These are phyloP conservation scores for Pollenia griseotomentosa DNA, from an alignment of 2,888 invertebrate genomes.

Conservation along the genomic window DNA sequence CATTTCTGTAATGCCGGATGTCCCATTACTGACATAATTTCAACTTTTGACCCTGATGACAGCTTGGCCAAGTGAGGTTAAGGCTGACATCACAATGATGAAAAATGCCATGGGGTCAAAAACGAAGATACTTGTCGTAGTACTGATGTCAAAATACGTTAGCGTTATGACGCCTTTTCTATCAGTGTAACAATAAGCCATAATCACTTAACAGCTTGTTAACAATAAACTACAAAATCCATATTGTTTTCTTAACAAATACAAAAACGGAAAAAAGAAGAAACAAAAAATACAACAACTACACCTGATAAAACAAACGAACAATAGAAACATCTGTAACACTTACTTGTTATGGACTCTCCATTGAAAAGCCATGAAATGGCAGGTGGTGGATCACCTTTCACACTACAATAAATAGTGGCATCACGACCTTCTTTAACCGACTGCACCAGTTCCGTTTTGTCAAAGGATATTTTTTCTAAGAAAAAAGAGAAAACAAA, in stretches of 20 bases:
- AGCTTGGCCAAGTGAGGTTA: no score
- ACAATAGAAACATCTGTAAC: slow-evolving; percentile 37
- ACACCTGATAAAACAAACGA: slow-evolving; percentile 1
- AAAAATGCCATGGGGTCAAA: no score
- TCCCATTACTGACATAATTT: no score
- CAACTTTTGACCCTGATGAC: no score
- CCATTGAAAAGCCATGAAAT: slow-evolving; percentile 85
- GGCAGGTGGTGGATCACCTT: slow-evolving; percentile 84
- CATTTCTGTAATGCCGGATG: no score
- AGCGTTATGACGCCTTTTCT: no score
- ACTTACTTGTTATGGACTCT: slow-evolving; percentile 83
- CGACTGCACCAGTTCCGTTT: slow-evolving; percentile 85
- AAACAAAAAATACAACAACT: background rate
- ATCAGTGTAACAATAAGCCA: background rate
- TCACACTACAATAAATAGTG: slow-evolving; percentile 83
- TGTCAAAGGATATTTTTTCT: slow-evolving; percentile 86
- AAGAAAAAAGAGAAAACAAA: slow-evolving; percentile 77
- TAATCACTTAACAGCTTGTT: slow-evolving; percentile 57
- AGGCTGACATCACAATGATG: no score
- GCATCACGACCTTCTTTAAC: slow-evolving; percentile 85
- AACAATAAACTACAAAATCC: slow-evolving; percentile 37
- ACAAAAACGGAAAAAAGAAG: background rate
- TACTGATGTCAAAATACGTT: no score
- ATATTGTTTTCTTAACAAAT: slow-evolving; percentile 31
- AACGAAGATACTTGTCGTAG: no score